Conservation (phyloP, 2,888 invertebrate species). For the Xestia c-nigrum region DNA sequence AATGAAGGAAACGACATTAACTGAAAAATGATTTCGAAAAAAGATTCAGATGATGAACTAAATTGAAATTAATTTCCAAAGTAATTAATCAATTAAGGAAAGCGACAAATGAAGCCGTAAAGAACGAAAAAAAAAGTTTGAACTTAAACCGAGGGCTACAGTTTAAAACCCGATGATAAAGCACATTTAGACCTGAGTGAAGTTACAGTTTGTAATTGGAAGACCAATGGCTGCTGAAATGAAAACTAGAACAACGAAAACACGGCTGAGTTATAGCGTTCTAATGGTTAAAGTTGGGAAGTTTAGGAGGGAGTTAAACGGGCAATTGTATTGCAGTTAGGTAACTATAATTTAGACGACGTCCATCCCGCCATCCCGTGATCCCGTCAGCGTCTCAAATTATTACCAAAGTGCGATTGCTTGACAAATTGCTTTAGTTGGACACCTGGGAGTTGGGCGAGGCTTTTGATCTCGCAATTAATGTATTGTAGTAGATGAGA, state of each 20-base stretch:
- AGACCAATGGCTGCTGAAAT: slow-evolving; percentile 62
- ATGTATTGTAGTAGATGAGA: slow-evolving; percentile 4
- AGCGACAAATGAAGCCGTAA: slow-evolving; percentile 14
- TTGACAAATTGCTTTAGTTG: slow-evolving; percentile 58
- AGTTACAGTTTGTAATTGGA: slow-evolving; percentile 56
- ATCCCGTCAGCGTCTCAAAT: slow-evolving; percentile 62
- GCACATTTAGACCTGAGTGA: slow-evolving; percentile 31
- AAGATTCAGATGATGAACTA: slow-evolving; percentile 13
- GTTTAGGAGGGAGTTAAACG: slow-evolving; percentile 68
- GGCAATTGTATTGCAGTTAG: slow-evolving; percentile 76
- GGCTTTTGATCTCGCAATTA: slow-evolving; percentile 42
- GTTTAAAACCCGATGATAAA: slow-evolving; percentile 20
- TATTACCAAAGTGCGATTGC: slow-evolving; percentile 61
- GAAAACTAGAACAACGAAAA: slow-evolving; percentile 66
- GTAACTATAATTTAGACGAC: slow-evolving; percentile 73
- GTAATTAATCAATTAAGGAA: slow-evolving; percentile 41
- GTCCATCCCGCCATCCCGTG: slow-evolving; percentile 62
- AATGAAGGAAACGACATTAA: slow-evolving; percentile 12
- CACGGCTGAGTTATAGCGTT: slow-evolving; percentile 70
- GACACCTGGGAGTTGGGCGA: slow-evolving; percentile 47
- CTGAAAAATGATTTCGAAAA: background rate
- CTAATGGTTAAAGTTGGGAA: slow-evolving; percentile 76
- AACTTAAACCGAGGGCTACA: background rate
- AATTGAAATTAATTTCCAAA: slow-evolving; percentile 32
- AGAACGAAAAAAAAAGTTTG: slow-evolving; percentile 19